phyloP scores from a whole-genome alignment of 1,140 invertebrate species.

The Papilio glaucus region DNA sequence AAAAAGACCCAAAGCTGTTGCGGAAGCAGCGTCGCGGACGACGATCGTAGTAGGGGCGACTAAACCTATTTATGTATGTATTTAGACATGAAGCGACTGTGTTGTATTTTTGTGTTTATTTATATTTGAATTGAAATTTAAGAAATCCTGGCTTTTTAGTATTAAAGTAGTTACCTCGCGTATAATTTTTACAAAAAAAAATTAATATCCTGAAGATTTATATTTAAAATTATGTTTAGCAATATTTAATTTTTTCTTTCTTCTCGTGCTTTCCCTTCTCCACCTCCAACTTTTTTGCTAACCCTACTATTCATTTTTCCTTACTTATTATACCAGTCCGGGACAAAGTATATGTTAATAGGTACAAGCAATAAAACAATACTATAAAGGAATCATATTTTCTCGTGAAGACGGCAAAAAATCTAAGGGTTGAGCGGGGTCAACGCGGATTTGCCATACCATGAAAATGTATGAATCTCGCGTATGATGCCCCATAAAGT shows the following conservation, averaged over 20 bases:
- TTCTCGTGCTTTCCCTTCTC: no score
- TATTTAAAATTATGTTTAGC: no score
- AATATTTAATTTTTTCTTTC: no score
- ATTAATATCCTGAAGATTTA: no score
- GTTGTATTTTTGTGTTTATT: no score
- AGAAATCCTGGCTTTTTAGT: no score
- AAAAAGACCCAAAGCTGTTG: background rate
- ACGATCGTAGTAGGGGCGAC: no score
- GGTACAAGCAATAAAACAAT: constrained; percentile 57
- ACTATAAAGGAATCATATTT: constrained; percentile 51
- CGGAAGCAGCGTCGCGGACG: background rate
- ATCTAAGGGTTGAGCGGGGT: constrained; percentile 45
- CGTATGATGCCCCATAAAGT: constrained; percentile 16
- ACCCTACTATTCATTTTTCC: constrained; percentile 61
- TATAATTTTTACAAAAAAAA: no score
- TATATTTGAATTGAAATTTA: no score
- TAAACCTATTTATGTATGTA: no score
- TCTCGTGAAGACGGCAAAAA: constrained; percentile 47
- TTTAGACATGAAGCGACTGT: no score
- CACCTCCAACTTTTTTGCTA: constrained; percentile 38
- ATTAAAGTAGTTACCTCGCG: no score
- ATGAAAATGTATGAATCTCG: constrained; percentile 33
- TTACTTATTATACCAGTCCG: constrained; percentile 51
- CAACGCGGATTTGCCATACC: constrained; percentile 38
- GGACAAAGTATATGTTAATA: constrained; percentile 54